Conservation (phyloP, 2,113 vertebrate species). For the Physeter macrocephalus region DNA sequence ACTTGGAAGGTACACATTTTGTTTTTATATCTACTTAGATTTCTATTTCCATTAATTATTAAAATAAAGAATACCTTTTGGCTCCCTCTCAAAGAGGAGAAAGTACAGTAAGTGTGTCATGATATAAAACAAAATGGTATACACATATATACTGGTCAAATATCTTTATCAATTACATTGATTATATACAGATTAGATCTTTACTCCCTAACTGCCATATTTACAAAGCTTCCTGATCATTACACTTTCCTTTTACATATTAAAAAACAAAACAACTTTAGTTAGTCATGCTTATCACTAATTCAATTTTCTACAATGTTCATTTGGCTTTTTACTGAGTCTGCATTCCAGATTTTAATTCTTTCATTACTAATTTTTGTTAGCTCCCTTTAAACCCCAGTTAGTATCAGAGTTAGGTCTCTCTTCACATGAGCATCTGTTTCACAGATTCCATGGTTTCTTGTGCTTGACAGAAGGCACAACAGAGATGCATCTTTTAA, state of each 20-base stretch:
- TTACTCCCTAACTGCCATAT: neutral
- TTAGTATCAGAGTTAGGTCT: neutral
- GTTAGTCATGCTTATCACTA: neutral
- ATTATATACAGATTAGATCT: neutral
- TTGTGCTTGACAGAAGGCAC: neutral
- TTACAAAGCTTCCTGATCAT: neutral
- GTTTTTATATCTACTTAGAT: neutral
- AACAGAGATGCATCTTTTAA: neutral
- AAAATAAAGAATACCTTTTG: neutral
- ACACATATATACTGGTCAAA: neutral
- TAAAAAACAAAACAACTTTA: neutral
- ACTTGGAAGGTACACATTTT: neutral
- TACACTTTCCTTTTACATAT: neutral
- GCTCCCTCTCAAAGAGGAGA: neutral
- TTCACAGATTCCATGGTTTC: neutral
- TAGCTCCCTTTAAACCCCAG: neutral
- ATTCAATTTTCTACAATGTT: neutral
- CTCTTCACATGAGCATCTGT: neutral
- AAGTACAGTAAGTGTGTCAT: neutral
- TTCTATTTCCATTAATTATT: neutral
- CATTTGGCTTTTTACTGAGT: constrained; percentile 18
- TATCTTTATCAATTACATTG: neutral
- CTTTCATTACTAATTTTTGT: neutral
- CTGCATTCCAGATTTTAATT: neutral
- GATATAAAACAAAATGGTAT: neutral